phyloP scores from a whole-genome alignment of 2,797 vertebrate genomes.

The Borostomias antarcticus region DNA sequence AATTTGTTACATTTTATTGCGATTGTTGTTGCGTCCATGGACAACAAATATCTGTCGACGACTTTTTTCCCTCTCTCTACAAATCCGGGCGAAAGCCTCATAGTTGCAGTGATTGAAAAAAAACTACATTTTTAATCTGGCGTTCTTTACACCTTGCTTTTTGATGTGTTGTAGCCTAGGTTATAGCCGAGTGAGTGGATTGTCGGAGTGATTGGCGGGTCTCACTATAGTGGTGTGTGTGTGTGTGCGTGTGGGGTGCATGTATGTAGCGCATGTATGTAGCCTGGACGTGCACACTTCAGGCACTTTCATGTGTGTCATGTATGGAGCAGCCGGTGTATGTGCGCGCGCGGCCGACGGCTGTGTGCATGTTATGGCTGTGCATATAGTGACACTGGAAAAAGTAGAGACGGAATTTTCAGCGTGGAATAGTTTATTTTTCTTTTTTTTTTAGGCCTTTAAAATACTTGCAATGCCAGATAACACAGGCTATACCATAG shows the following conservation, averaged over 20 bases:
- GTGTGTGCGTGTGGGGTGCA: slow-evolving; percentile 27
- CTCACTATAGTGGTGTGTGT: slow-evolving; percentile 6
- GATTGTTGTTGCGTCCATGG: slow-evolving; percentile 56
- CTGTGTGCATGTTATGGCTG: slow-evolving; percentile 31
- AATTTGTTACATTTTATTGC: slow-evolving; percentile 50
- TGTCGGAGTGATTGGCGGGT: slow-evolving; percentile 42
- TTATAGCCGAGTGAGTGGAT: slow-evolving; percentile 22
- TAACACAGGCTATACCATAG: background rate
- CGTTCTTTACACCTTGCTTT: slow-evolving; percentile 29
- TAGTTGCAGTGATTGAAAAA: slow-evolving; percentile 50
- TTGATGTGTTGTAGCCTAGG: slow-evolving; percentile 30
- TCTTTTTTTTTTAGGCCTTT: background rate
- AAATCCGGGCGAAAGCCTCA: slow-evolving; percentile 47
- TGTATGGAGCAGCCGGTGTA: slow-evolving; percentile 67
- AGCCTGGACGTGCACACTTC: slow-evolving; percentile 50
- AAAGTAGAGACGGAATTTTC: slow-evolving; percentile 28
- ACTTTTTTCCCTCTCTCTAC: slow-evolving; percentile 47
- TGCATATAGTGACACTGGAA: slow-evolving; percentile 60
- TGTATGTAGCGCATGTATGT: slow-evolving; percentile 49
- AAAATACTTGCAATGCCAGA: slow-evolving; percentile 5
- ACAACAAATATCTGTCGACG: slow-evolving; percentile 60
- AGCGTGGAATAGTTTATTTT: background rate
- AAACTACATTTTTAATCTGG: slow-evolving; percentile 34
- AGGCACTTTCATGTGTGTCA: slow-evolving; percentile 71
- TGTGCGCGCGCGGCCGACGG: slow-evolving; percentile 61